Conservation (phyloP, 1,140 invertebrate genomes). For the Dinothrombium tinctorium region DNA sequence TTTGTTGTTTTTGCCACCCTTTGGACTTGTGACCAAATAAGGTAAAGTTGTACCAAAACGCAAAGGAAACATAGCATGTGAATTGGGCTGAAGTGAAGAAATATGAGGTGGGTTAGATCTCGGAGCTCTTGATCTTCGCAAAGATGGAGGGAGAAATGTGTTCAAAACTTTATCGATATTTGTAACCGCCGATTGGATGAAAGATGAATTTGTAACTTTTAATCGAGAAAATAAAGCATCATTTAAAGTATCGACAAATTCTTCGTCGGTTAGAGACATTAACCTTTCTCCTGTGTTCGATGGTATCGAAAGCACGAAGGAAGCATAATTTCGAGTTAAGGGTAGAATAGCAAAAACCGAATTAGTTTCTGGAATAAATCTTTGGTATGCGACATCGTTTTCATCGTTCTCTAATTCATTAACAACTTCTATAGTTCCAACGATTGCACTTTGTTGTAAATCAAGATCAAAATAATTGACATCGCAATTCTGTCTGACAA, state of each 20-base stretch:
- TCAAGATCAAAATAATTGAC: conserved; percentile 8
- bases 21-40: not conserved
- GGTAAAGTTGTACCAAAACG: conserved; percentile 36
- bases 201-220: not conserved
- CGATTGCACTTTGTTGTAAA: conserved; percentile 9
- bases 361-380: conserved; percentile 6
- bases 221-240: not conserved
- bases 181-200: not conserved
- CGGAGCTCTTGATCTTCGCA: not conserved
- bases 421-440: conserved; percentile 9
- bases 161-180: not conserved
- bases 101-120: conserved; percentile 41
- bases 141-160: not conserved
- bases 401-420: not conserved
- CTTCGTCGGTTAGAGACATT: conserved; percentile 8
- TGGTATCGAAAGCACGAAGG: conserved; percentile 8
- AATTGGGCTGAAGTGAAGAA: conserved; percentile 28
- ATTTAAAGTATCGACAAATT: conserved; percentile 7
- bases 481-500: conserved; percentile 5
- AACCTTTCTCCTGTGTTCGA: not conserved
- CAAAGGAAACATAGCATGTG: conserved; percentile 69
- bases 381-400: conserved; percentile 10
- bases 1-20: conserved; percentile 13
- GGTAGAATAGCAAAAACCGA: conserved; percentile 11
- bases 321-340: conserved; percentile 4